These are phyloP conservation scores for Ametastegia equiseti DNA, from an alignment of 2,888 invertebrate species.

Conservation along the genomic window DNA sequence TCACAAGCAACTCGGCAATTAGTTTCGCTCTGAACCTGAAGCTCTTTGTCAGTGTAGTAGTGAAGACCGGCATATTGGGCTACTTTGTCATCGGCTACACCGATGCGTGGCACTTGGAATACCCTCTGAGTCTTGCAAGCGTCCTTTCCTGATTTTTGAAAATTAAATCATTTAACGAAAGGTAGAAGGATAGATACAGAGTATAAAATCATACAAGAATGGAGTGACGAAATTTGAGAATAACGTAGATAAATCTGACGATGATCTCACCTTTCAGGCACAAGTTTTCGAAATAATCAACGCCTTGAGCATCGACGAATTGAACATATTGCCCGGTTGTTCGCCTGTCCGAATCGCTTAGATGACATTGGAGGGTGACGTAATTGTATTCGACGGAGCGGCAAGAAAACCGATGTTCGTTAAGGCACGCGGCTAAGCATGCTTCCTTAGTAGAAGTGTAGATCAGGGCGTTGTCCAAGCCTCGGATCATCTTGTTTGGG, in stretches of 20 bases:
- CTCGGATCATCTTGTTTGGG: constrained; percentile 94
- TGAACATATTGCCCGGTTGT: constrained; percentile 93
- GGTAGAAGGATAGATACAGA: neutral
- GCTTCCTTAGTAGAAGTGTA: constrained; percentile 97
- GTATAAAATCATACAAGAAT: neutral
- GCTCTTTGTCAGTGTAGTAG: constrained; percentile 95
- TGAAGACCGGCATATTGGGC: constrained; percentile 94
- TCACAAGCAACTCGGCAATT: constrained; percentile 95
- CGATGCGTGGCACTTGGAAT: constrained; percentile 90
- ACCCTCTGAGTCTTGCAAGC: constrained; percentile 91
- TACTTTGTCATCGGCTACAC: constrained; percentile 94
- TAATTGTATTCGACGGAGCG: constrained; percentile 96
- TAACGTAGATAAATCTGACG: neutral
- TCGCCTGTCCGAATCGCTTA: constrained; percentile 93
- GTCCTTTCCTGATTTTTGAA: constrained; percentile 80
- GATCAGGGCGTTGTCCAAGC: constrained; percentile 93
- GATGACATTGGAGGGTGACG: constrained; percentile 92
- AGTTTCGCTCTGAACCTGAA: constrained; percentile 92
- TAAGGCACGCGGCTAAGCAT: constrained; percentile 93
- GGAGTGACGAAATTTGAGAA: neutral
- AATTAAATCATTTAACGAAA: constrained; percentile 15
- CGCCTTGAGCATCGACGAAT: constrained; percentile 90
- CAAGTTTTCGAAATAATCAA: constrained; percentile 93
- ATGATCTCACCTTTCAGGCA: constrained; percentile 85
- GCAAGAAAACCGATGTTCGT: constrained; percentile 95